phyloP scores from a whole-genome alignment of 2,888 invertebrate species.

The Mimachlamys varia region DNA sequence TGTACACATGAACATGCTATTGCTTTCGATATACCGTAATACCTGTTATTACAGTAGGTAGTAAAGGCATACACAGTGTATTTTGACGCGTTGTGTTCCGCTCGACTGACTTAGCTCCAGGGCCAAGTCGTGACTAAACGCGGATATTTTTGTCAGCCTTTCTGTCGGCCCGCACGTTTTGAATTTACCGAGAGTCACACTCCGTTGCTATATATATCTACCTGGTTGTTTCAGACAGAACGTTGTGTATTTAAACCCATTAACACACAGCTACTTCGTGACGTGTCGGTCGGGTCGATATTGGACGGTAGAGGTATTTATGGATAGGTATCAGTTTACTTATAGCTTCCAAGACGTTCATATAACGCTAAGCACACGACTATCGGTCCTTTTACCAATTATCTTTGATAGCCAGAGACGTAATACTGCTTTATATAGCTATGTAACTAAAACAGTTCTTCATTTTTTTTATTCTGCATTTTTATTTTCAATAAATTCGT shows the following conservation, averaged over 20 bases:
- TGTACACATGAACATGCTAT: neutral
- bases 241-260: constrained; percentile 31
- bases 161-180: constrained; percentile 19
- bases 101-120: neutral
- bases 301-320: neutral
- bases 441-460: too few species aligned
- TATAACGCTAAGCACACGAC: too few species aligned
- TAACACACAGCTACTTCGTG: constrained; percentile 23
- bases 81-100: neutral
- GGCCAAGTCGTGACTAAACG: constrained; percentile 25
- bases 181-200: constrained; percentile 34
- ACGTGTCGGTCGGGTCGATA: constrained; percentile 31
- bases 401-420: too few species aligned
- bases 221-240: constrained; percentile 25
- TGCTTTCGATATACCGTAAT: constrained; percentile 25
- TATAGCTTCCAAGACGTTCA: neutral
- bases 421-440: too few species aligned
- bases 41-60: neutral
- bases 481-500: too few species aligned
- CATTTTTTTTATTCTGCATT: too few species aligned
- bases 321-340: neutral
- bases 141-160: constrained; percentile 36
- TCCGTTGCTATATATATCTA: constrained; percentile 31
- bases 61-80: neutral
- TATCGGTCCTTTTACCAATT: too few species aligned